These are phyloP conservation scores for Coracopsis vasa DNA, from an alignment of 2,113 vertebrate genomes.

Conservation along the genomic window DNA sequence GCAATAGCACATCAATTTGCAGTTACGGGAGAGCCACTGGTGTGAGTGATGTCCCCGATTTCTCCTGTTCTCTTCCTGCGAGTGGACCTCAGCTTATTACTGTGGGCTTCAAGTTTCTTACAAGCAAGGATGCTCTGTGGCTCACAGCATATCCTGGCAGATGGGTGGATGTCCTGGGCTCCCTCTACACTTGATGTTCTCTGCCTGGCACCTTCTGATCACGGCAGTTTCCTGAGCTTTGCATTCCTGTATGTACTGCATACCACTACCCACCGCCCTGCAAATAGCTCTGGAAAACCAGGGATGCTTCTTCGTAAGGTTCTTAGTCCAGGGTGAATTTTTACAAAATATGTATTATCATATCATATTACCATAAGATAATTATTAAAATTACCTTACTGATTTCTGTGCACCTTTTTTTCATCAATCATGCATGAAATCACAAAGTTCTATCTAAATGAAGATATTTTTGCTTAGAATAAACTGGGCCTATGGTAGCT, in stretches of 20 bases:
- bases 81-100: background rate
- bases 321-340: background rate
- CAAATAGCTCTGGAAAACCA: background rate
- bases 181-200: background rate
- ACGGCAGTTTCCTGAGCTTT: background rate
- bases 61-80: background rate
- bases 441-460: background rate
- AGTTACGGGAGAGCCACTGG: background rate
- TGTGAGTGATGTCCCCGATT: background rate
- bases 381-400: background rate
- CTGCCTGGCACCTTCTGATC: background rate
- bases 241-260: background rate
- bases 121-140: background rate
- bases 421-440: background rate
- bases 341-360: background rate
- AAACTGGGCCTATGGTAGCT: accelerated
- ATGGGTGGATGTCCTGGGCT: background rate
- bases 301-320: background rate
- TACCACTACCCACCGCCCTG: background rate
- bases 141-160: background rate
- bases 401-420: background rate
- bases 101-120: background rate
- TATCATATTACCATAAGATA: too few relatives aligned
- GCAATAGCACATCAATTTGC: background rate
- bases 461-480: background rate